Evolutionary conservation across 2,888 invertebrate genomes (phyloP), one percentile per base, ranked within the genome.

Genomic region (Gortyna flavago): DNA sequence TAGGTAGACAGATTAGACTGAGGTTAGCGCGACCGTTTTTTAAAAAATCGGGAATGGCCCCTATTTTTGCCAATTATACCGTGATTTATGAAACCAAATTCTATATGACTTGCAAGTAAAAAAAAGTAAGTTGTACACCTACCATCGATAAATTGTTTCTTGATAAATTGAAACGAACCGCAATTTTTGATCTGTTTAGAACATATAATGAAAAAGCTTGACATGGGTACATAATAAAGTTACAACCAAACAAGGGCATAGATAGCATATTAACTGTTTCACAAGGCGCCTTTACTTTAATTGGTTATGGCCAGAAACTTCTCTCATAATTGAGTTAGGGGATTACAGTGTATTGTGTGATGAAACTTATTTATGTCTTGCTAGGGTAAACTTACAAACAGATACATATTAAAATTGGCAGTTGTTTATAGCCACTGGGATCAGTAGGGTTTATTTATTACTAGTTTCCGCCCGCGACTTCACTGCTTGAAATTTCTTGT

Each of bases 251-350:
- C 38, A 67, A 79, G 16, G 0, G 25, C 18, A 21, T 59, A 71
- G 9, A 62, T 29, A 65, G 8, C 7, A 44, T 64, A 82, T 65
- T 25, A 64, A 77, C 41, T 6, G 61, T 68, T 72, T 61, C 54
- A 1, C 41, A 69, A 65, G 32, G 16, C 61, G 41, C 59, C 54
- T 67, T 62, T 21, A 73, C 62, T 71, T 54, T 69, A 85, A 80
- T 83, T 85, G 65, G 66, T 35, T 72, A 13, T 41, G 32, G 38
- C 32, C 51, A 64, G 57, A 71, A 83, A 85, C 69, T 81, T 81
- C 48, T 67, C 57, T 54, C 66, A 73, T 85, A 81, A 83, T 83
- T 81, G 72, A 81, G 62, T 83, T 59, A 32, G 75, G 35, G 61
- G 64, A 64, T 80, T 85, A 82, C 38, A 32, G 57, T 51, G 57